A percentile compares a stretch with the other conserved stretches of the same genome.
Evolutionary conservation across 2,888 invertebrate species (phyloP).

Genomic region (Aricia artaxerxes): DNA sequence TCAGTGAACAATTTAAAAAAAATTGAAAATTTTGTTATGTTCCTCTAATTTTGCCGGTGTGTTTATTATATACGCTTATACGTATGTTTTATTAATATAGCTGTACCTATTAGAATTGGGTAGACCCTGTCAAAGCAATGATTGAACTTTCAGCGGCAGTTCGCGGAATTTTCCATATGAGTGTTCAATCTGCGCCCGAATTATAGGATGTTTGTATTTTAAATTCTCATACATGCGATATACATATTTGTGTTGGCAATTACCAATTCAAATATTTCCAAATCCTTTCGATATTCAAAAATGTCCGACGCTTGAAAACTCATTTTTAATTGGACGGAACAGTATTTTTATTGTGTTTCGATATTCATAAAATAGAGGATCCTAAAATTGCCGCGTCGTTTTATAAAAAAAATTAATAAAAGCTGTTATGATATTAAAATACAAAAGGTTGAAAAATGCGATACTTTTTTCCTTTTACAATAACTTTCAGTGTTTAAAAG

Average conservation of each 20-base stretch:
- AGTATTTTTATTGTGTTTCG: not conserved
- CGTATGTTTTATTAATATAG: not conserved
- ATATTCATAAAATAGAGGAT: constrained; percentile 8
- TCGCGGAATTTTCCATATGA: not conserved
- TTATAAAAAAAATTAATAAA: constrained; percentile 6
- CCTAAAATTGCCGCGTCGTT: constrained; percentile 8
- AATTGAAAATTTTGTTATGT: no score
- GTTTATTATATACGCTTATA: not conserved
- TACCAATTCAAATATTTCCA: constrained; percentile 18
- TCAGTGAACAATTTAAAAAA: no score
- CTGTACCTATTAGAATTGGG: not conserved
- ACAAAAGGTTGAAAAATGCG: not conserved
- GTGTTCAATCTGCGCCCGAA: not conserved
- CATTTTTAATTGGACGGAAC: constrained; percentile 9
- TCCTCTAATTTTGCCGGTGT: no score
- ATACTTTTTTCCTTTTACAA: not conserved
- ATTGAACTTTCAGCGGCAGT: not conserved
- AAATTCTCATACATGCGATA: constrained; percentile 5
- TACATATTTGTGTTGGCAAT: constrained; percentile 10
- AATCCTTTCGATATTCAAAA: constrained; percentile 15
- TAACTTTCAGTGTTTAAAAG: not conserved
- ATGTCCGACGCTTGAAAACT: not conserved
- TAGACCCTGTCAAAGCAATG: not conserved
- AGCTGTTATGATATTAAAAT: constrained; percentile 11
- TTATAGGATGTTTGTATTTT: not conserved